phyloP scores from a whole-genome alignment of 2,888 invertebrate species.

The Drepana falcataria region DNA sequence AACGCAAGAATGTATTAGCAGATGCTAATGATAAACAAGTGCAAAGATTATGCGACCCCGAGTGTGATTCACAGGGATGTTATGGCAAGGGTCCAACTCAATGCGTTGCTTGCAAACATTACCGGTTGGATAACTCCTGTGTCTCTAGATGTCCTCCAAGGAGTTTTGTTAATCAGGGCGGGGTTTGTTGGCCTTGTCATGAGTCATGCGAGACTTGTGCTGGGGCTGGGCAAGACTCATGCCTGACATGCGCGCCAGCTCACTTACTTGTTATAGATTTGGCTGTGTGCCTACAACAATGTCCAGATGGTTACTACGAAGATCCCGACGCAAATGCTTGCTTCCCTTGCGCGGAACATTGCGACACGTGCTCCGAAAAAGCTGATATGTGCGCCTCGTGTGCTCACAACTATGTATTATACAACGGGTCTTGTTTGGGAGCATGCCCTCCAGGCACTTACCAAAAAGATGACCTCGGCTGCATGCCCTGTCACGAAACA shows the following conservation, averaged over 20 bases:
- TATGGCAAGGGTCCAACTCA: conserved; percentile 91
- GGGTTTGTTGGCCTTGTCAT: conserved; percentile 91
- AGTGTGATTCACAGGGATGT: conserved; percentile 88
- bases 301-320: conserved; percentile 93
- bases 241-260: conserved; percentile 89
- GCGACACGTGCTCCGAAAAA: conserved; percentile 90
- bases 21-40: conserved; percentile 81
- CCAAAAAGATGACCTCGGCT: conserved; percentile 92
- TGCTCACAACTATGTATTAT: conserved; percentile 90
- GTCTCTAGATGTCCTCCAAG: conserved; percentile 90
- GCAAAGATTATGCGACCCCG: conserved; percentile 87
- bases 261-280: conserved; percentile 90
- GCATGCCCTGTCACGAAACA: conserved; percentile 86
- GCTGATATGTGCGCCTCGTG: conserved; percentile 92
- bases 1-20: conserved; percentile 79
- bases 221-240: conserved; percentile 91
- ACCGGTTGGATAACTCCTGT: conserved; percentile 90
- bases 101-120: conserved; percentile 90
- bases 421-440: conserved; percentile 90
- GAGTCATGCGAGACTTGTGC: conserved; percentile 94
- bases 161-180: conserved; percentile 89
- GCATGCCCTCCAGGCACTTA: conserved; percentile 90
- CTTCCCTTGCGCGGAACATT: conserved; percentile 91
- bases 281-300: conserved; percentile 91
- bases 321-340: conserved; percentile 88